Evolutionary conservation across 2,113 vertebrate genomes (phyloP).

Genomic region (Psophia crepitans): DNA sequence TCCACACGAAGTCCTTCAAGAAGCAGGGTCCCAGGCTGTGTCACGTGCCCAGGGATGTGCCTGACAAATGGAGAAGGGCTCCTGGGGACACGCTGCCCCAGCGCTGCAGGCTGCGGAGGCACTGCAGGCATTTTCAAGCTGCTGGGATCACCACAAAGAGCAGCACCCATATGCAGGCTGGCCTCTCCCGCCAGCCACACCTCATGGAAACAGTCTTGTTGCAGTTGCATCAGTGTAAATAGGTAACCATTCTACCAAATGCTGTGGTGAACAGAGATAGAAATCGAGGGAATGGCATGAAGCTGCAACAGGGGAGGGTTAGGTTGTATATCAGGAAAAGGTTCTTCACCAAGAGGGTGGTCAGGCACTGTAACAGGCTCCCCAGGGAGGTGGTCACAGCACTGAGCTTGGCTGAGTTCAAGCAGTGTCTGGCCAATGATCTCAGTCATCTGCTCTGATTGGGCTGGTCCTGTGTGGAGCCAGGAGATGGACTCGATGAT

Average conservation of each 20-base stretch:
- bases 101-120: background rate
- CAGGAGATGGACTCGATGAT: too few species aligned
- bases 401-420: too few species aligned
- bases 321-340: too few species aligned
- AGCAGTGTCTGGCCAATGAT: too few species aligned
- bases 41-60: accelerated
- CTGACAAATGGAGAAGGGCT: accelerated
- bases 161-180: background rate
- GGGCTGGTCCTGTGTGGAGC: too few species aligned
- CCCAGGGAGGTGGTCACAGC: too few species aligned
- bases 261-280: too few species aligned
- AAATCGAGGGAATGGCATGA: too few species aligned
- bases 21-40: background rate
- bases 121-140: background rate
- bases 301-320: too few species aligned
- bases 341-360: too few species aligned
- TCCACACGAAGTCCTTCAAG: background rate
- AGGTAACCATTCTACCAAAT: background rate
- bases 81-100: accelerated
- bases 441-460: too few species aligned
- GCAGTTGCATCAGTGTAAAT: background rate
- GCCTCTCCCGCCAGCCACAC: background rate
- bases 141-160: background rate
- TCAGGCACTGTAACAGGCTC: too few species aligned
- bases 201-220: background rate